phyloP scores from a whole-genome alignment of 2,888 invertebrate species.

The Eupithecia centaureata region DNA sequence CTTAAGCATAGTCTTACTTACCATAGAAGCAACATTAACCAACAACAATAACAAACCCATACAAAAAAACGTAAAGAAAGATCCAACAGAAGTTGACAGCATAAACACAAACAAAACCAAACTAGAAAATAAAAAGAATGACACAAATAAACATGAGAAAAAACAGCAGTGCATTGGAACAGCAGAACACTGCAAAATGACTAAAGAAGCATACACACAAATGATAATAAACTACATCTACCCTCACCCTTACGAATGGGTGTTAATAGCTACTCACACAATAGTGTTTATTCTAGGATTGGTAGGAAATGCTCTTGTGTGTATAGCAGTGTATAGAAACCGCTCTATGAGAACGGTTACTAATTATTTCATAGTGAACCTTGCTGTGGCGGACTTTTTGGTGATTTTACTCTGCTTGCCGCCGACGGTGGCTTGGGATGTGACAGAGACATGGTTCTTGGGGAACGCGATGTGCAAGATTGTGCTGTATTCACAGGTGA shows the following conservation, averaged over 20 bases:
- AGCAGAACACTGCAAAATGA: constrained; percentile 74
- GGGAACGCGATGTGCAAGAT: constrained; percentile 93
- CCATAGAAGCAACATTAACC: constrained; percentile 1
- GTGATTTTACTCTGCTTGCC: constrained; percentile 95
- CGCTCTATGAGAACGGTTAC: constrained; percentile 95
- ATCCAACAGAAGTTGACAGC: neutral
- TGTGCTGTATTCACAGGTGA: constrained; percentile 94
- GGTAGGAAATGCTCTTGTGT: constrained; percentile 94
- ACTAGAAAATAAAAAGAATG: neutral
- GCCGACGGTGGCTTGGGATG: constrained; percentile 94
- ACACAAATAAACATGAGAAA: neutral
- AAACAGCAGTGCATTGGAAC: constrained; percentile 66
- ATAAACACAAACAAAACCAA: neutral
- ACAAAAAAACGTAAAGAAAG: neutral
- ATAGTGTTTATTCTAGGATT: constrained; percentile 91
- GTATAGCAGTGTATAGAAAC: constrained; percentile 93
- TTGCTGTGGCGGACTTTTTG: constrained; percentile 94
- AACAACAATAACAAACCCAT: neutral
- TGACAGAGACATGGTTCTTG: constrained; percentile 97
- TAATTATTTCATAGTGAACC: constrained; percentile 95
- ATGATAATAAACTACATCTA: constrained; percentile 86
- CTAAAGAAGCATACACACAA: constrained; percentile 84
- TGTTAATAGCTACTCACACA: constrained; percentile 89
- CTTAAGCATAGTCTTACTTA: neutral
- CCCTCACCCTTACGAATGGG: constrained; percentile 90